phyloP scores from a whole-genome alignment of 2,888 invertebrate species.

The Melanophora roralis region DNA sequence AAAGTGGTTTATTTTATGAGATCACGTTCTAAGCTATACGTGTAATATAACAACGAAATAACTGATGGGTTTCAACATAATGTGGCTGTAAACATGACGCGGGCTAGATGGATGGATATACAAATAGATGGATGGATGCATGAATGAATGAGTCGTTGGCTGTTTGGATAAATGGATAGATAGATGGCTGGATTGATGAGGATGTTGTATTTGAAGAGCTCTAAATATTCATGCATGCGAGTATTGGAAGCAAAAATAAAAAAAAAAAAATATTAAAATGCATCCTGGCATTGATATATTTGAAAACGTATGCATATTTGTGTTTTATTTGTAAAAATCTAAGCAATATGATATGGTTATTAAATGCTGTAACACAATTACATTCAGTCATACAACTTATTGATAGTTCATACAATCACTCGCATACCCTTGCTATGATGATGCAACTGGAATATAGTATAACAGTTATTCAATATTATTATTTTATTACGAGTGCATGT shows the following conservation, averaged over 20 bases:
- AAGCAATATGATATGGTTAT: conserved; percentile 50
- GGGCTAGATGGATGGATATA: background rate
- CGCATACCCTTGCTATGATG: background rate
- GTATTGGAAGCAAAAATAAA: conserved; percentile 1
- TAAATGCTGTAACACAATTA: conserved; percentile 57
- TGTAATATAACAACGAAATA: conserved; percentile 69
- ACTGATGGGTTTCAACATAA: conserved; percentile 47
- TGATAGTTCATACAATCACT: background rate
- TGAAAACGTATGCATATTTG: background rate
- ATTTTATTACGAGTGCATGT: no score
- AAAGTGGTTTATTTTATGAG: conserved; percentile 68
- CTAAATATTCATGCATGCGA: conserved; percentile 30
- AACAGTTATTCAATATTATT: conserved; percentile 43
- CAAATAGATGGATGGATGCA: conserved; percentile 21
- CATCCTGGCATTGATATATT: background rate
- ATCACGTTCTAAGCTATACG: conserved; percentile 74
- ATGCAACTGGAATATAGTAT: conserved; percentile 2
- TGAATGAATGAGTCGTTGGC: conserved; percentile 18
- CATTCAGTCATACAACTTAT: conserved; percentile 21
- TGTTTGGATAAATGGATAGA: background rate
- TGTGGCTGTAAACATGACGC: conserved; percentile 16
- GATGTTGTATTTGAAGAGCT: conserved; percentile 32
- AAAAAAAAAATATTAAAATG: background rate
- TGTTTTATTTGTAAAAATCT: conserved; percentile 16
- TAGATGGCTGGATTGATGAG: conserved; percentile 13